These are phyloP conservation scores for Neoniphon sammara DNA, from an alignment of 2,797 vertebrate species.

Conservation along the genomic window DNA sequence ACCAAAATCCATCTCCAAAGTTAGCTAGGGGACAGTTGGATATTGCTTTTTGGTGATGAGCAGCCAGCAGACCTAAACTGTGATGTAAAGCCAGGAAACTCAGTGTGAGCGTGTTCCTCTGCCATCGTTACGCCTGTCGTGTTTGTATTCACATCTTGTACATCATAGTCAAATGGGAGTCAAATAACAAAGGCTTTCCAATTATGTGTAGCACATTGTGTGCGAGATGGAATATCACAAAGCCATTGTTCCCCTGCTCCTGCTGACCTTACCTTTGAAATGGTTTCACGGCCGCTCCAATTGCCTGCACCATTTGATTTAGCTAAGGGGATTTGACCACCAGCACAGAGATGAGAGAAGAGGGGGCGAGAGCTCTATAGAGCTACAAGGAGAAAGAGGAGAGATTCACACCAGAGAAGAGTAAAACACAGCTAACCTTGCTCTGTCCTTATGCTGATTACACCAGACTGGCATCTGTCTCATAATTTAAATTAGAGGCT, in stretches of 20 bases:
- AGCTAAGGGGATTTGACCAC: conserved; percentile 83
- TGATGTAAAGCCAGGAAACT: conserved; percentile 78
- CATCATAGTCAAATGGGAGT: conserved; percentile 84
- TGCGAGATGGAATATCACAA: conserved; percentile 81
- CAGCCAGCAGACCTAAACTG: conserved; percentile 61
- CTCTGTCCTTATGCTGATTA: conserved; percentile 60
- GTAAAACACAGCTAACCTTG: conserved; percentile 65
- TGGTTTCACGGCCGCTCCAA: conserved; percentile 78
- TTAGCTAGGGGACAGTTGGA: conserved; percentile 57
- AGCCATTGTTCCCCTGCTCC: conserved; percentile 80
- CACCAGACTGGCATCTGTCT: conserved; percentile 63
- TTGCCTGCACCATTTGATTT: conserved; percentile 83
- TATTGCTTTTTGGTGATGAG: conserved; percentile 65
- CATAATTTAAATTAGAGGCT: conserved; percentile 52
- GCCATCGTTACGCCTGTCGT: conserved; percentile 72
- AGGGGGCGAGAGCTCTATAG: conserved; percentile 49
- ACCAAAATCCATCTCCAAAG: conserved; percentile 52
- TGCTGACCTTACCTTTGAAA: conserved; percentile 82
- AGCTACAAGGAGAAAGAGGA: conserved; percentile 59
- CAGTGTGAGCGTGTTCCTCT: conserved; percentile 68
- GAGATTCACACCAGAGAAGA: conserved; percentile 43
- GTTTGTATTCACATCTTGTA: conserved; percentile 83
- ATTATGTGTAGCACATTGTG: conserved; percentile 81
- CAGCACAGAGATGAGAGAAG: conserved; percentile 73
- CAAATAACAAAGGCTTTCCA: conserved; percentile 85